phyloP scores from a whole-genome alignment of 2,797 vertebrate species.

The Onychomys torridus region DNA sequence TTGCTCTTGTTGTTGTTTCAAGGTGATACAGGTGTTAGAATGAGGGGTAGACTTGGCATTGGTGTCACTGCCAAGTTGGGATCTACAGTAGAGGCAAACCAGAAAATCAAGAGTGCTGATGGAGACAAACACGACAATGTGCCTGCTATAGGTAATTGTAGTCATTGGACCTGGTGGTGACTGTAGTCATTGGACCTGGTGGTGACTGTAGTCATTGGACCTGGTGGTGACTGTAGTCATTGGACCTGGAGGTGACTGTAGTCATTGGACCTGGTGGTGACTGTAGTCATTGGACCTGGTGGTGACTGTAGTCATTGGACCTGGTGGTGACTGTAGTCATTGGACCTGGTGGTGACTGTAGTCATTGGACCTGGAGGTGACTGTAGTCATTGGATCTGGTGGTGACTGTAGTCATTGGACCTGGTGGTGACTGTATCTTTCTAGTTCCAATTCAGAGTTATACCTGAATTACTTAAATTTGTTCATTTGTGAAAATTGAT shows the following conservation, averaged over 20 bases:
- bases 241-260: too few relatives aligned
- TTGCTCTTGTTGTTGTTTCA: slow-evolving; percentile 16
- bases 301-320: too few relatives aligned
- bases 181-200: too few relatives aligned
- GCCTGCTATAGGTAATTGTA: not conserved
- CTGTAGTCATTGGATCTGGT: not conserved
- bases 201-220: too few relatives aligned
- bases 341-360: not conserved
- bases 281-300: too few relatives aligned
- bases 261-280: too few relatives aligned
- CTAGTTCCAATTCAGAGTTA: not conserved
- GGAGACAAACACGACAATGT: too few relatives aligned
- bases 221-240: too few relatives aligned
- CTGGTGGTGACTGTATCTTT: not conserved
- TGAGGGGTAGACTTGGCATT: fast-evolving
- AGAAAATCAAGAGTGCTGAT: too few relatives aligned
- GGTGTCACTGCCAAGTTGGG: fast-evolving
- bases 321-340: not conserved
- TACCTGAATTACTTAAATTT: not conserved
- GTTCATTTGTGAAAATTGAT: not conserved
- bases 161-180: not conserved
- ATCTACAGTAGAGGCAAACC: fast-evolving
- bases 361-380: not conserved
- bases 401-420: not conserved
- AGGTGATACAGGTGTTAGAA: not conserved